These are phyloP conservation scores for Lanius collurio DNA, from an alignment of 2,113 vertebrate species.

Conservation along the genomic window DNA sequence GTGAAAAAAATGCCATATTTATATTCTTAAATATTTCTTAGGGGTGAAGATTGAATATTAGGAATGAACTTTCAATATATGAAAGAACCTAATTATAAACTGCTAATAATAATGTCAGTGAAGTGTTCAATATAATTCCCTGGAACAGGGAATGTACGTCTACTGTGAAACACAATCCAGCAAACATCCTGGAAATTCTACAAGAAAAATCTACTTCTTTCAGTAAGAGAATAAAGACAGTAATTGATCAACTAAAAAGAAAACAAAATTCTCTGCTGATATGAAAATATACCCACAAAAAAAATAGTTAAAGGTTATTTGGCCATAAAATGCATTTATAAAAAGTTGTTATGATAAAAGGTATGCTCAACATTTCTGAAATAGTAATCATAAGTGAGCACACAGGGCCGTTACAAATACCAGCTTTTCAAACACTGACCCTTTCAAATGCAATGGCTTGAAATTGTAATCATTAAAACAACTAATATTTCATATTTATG, in stretches of 20 bases:
- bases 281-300: neutral
- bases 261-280: neutral
- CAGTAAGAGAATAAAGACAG: conserved; percentile 11
- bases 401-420: neutral
- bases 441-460: neutral
- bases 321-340: neutral
- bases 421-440: neutral
- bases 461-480: conserved; percentile 13
- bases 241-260: neutral
- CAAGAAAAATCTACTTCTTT: neutral
- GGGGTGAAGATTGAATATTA: neutral
- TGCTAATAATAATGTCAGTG: neutral
- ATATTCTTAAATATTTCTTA: neutral
- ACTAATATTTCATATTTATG: neutral
- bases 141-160: neutral
- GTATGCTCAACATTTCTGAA: neutral
- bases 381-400: neutral
- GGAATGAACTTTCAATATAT: neutral
- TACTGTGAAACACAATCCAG: neutral
- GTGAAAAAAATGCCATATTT: neutral
- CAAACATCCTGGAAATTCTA: neutral
- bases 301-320: neutral
- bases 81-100: neutral
- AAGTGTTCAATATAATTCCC: neutral
- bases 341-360: neutral